Conservation (phyloP, 2,113 vertebrate genomes). For the Daboia siamensis region DNA sequence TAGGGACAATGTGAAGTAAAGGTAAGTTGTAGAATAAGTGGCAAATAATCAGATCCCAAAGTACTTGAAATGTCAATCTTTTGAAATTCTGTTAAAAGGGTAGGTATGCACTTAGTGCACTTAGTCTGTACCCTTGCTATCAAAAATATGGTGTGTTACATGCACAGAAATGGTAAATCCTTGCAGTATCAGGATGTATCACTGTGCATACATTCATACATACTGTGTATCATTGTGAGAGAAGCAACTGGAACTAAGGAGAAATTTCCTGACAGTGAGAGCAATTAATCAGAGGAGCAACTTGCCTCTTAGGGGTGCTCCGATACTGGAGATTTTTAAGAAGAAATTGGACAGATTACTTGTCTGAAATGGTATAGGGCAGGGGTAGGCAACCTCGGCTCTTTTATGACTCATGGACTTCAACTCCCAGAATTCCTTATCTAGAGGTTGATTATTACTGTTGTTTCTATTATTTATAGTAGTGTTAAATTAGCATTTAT, state of each 20-base stretch:
- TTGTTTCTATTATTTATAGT: neutral
- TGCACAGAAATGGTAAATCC: neutral
- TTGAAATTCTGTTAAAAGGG: neutral
- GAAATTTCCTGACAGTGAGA: too few relatives aligned
- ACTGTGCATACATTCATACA: neutral
- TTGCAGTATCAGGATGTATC: neutral
- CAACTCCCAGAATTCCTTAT: neutral
- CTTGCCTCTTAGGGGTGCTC: too few relatives aligned
- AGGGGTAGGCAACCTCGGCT: too few relatives aligned
- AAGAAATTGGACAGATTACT: too few relatives aligned
- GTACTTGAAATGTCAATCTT: neutral
- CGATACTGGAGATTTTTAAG: too few relatives aligned
- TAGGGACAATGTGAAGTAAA: neutral
- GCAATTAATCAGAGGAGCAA: too few relatives aligned
- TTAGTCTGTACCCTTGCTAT: neutral
- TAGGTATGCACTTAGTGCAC: neutral
- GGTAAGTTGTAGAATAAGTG: neutral
- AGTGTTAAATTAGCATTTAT: neutral
- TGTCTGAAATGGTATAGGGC: too few relatives aligned
- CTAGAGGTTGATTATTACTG: neutral
- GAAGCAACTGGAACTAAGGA: too few relatives aligned
- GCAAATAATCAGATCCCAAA: neutral
- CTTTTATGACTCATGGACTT: too few relatives aligned
- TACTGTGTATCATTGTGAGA: too few relatives aligned
- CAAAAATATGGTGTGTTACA: neutral